These are phyloP conservation scores for Falco punctatus DNA, from an alignment of 2,113 vertebrate species.

Conservation along the genomic window DNA sequence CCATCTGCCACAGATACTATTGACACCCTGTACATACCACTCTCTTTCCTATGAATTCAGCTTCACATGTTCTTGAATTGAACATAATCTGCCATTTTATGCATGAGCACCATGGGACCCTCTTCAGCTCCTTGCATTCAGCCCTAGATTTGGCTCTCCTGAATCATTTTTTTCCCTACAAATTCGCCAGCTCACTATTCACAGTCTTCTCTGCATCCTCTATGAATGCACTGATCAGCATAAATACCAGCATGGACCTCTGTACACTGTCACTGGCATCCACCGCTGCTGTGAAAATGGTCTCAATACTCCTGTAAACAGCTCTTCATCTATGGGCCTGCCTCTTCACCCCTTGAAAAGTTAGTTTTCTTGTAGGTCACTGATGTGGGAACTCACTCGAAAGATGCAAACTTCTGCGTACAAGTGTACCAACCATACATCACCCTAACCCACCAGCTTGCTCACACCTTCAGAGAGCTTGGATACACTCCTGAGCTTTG, in stretches of 20 bases:
- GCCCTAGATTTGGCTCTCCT: conserved; percentile 5
- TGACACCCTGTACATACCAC: not conserved
- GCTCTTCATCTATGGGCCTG: not conserved
- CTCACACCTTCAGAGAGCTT: not conserved
- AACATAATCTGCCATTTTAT: not conserved
- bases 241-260: not conserved
- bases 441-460: not conserved
- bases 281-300: not conserved
- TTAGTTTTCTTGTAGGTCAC: not conserved
- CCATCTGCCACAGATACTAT: not conserved
- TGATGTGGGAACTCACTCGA: not conserved
- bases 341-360: not conserved
- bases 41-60: not conserved
- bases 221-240: not conserved
- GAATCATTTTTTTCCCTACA: not conserved
- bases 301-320: not conserved
- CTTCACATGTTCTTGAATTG: not conserved
- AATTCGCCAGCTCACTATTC: not conserved
- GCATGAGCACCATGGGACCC: not conserved
- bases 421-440: not conserved
- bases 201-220: not conserved
- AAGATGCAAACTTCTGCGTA: rapidly evolving
- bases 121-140: conserved; percentile 30
- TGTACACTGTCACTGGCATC: not conserved
- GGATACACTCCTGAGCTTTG: not conserved